Percentiles rank a stretch among this genome's conserved stretches.
Conservation (phyloP, 2,113 vertebrate species). For the Zootoca vivipara region DNA sequence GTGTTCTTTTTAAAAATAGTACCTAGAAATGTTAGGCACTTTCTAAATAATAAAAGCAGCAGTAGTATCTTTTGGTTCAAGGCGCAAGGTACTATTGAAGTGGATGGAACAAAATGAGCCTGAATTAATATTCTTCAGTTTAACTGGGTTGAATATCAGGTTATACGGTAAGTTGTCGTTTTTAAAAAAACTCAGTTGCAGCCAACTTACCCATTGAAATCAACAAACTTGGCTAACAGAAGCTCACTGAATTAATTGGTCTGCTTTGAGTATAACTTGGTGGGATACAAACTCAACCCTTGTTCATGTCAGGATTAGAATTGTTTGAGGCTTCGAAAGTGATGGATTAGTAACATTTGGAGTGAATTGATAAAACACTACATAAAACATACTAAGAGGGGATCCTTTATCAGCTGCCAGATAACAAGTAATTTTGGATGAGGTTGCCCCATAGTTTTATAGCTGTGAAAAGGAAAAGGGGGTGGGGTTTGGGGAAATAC, state of each 20-base stretch:
- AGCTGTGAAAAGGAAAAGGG: background rate
- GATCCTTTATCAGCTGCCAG: background rate
- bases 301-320: background rate
- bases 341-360: background rate
- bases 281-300: background rate
- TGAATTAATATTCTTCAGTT: background rate
- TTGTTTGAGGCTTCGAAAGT: background rate
- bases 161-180: no score
- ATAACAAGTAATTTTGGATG: background rate
- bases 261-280: no score
- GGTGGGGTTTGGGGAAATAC: background rate
- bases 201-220: no score
- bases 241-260: no score
- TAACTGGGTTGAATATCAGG: background rate
- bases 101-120: background rate
- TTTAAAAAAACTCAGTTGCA: no score
- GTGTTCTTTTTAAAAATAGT: no score
- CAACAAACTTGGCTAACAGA: no score
- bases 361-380: background rate
- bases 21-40: no score
- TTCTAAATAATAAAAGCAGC: no score
- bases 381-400: background rate
- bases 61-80: no score
- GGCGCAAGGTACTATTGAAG: background rate
- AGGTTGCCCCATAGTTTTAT: background rate